A percentile compares a stretch with the other conserved stretches of the same genome.
These are phyloP conservation scores for Heterodera schachtii DNA, from an alignment of 1,140 invertebrate genomes.

Conservation along the genomic window DNA sequence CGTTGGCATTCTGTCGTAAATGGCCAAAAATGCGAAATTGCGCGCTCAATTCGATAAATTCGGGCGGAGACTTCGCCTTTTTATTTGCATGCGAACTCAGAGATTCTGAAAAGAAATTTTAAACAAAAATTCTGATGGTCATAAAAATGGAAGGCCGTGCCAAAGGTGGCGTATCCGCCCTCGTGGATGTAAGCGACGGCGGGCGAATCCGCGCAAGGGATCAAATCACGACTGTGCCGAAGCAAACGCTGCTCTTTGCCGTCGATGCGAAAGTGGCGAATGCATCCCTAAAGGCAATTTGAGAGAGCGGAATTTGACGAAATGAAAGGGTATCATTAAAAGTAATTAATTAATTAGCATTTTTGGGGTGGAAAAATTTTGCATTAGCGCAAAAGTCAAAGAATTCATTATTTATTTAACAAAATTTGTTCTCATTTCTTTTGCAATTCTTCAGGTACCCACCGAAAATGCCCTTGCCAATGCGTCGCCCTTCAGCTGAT, in stretches of 20 bases:
- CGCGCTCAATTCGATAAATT: slow-evolving; percentile 36
- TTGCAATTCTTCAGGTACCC: neutral
- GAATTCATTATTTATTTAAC: no score
- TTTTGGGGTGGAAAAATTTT: no score
- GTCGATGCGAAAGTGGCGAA: slow-evolving; percentile 55
- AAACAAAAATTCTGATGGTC: slow-evolving; percentile 7
- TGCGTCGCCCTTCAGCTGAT: slow-evolving; percentile 19
- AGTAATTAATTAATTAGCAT: no score
- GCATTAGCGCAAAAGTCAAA: no score
- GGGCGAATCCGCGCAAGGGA: slow-evolving; percentile 43
- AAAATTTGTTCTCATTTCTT: no score
- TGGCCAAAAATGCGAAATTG: slow-evolving; percentile 33
- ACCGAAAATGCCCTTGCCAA: slow-evolving; percentile 23
- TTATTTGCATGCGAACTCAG: slow-evolving; percentile 26
- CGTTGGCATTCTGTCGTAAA: neutral
- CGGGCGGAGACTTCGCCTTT: neutral
- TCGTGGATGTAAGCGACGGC: slow-evolving; percentile 51
- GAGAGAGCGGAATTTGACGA: no score
- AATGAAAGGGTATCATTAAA: no score
- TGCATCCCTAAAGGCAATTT: slow-evolving; percentile 45
- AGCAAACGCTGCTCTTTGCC: slow-evolving; percentile 43
- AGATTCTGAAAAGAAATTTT: slow-evolving; percentile 30
- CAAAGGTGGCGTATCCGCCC: slow-evolving; percentile 48
- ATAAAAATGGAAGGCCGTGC: slow-evolving; percentile 19
- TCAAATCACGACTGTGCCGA: slow-evolving; percentile 45